Conservation (phyloP, 2,797 vertebrate genomes). For the Glyptemys insculpta region DNA sequence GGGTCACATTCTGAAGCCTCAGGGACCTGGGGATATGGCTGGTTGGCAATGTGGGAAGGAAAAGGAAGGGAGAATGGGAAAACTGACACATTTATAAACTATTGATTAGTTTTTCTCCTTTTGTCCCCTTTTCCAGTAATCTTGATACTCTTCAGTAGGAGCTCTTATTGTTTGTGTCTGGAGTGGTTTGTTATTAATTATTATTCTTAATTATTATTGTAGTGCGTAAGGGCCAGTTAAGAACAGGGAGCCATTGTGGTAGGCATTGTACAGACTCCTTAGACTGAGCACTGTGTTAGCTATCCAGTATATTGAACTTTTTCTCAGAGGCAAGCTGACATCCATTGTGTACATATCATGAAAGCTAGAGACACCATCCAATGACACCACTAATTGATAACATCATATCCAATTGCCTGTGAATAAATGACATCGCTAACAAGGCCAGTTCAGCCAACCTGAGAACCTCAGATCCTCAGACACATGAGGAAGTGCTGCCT, state of each 20-base stretch:
- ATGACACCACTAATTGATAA: accelerated
- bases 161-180: neutral
- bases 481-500: accelerated
- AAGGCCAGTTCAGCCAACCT: neutral
- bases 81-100: accelerated
- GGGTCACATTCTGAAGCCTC: neutral
- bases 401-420: accelerated
- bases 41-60: neutral
- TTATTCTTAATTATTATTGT: neutral
- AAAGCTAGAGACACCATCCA: neutral
- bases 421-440: neutral
- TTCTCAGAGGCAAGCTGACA: neutral
- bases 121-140: neutral
- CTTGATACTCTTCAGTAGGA: neutral
- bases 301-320: accelerated
- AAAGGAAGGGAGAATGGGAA: neutral
- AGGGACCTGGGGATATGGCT: neutral
- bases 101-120: neutral
- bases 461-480: neutral
- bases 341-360: neutral
- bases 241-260: neutral
- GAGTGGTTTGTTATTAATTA: neutral
- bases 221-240: neutral
- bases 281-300: neutral
- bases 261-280: neutral